A percentile compares a stretch with the other conserved stretches of the same genome.
Evolutionary conservation across 2,113 vertebrate genomes (phyloP).

Genomic region (Pitta sordida): DNA sequence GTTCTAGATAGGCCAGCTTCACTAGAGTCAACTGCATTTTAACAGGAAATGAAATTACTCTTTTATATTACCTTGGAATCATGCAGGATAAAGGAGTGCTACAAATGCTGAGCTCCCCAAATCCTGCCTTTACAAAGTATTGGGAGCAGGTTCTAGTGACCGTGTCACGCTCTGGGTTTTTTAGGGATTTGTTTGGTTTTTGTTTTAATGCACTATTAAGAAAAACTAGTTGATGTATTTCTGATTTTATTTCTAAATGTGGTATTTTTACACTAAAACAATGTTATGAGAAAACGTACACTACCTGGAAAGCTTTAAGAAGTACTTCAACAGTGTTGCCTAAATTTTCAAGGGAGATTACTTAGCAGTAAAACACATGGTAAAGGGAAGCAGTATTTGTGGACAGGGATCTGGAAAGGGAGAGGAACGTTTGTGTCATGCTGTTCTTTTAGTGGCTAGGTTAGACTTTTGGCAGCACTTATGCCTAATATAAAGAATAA

Average conservation of each 20-base stretch:
- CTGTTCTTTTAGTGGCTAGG: neutral
- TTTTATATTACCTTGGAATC: neutral
- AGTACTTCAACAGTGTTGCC: neutral
- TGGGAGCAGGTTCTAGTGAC: neutral
- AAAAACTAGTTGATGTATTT: neutral
- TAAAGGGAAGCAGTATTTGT: neutral
- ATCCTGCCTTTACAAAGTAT: neutral
- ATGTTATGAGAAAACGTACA: neutral
- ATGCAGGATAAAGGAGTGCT: neutral
- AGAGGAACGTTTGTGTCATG: neutral
- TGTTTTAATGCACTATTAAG: neutral
- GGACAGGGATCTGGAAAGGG: neutral
- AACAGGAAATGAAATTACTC: neutral
- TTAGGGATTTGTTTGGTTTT: neutral
- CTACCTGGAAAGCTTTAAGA: neutral
- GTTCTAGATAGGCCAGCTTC: neutral
- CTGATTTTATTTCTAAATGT: neutral
- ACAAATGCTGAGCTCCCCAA: neutral
- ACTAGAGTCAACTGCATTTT: neutral
- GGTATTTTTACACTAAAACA: neutral
- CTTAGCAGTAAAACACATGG: neutral
- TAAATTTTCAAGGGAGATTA: neutral
- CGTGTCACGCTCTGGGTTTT: fast-evolving
- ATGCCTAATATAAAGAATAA: neutral
- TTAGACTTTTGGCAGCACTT: neutral